Base-by-base conservation (phyloP, 2,113 vertebrate species). In the Trochalopteron elliotii region DNA sequence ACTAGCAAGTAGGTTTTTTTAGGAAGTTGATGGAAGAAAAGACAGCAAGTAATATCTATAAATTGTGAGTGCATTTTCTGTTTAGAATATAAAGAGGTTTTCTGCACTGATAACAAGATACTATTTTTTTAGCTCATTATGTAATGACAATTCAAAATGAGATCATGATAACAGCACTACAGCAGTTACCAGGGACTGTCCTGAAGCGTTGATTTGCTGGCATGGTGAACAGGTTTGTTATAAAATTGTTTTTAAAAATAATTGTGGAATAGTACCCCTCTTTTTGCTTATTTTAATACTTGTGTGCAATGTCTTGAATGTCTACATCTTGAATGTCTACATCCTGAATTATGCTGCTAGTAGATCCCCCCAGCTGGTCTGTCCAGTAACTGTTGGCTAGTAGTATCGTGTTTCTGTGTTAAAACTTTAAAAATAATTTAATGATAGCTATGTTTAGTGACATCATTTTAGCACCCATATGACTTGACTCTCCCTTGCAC, bases 241-340 rank as follows among this genome's bases (percentile, higher is more conserved):
- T 44, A 61, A 94, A 93, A 80, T 90, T 37, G 35, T 50, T 94
- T 95, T 91, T 45, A 87, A 96, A 97, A 97, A 77, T 95, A 95
- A 82, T 91, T 92, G 39, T 94, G 69, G 76, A 96, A 83, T 90
- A 68, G 40, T 91, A 35, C 33, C 69, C 57, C 16, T 50, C n/a
- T 90, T 93, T 81, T 90, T 94, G 79, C 78, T 90, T 97, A 94
- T 96, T 96, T 96, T 95, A 92, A 97, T 39, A 85, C 69, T 94
- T 3, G 1, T 76, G 47, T 79, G 76, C 69, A 82, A 87, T 45
- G 65, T 83, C 35, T 89, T 95, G 65, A 65, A 84, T 96, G 61
- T 80, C 37, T 39, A 39, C 37, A 39, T 83, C 35, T 89, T 95
- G 65, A 65, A 84, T 96, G 61, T 80, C 72, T 82, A 0, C 72